Evolutionary conservation across 2,888 invertebrate genomes (phyloP).

Genomic region (Listrodromus nycthemerus): DNA sequence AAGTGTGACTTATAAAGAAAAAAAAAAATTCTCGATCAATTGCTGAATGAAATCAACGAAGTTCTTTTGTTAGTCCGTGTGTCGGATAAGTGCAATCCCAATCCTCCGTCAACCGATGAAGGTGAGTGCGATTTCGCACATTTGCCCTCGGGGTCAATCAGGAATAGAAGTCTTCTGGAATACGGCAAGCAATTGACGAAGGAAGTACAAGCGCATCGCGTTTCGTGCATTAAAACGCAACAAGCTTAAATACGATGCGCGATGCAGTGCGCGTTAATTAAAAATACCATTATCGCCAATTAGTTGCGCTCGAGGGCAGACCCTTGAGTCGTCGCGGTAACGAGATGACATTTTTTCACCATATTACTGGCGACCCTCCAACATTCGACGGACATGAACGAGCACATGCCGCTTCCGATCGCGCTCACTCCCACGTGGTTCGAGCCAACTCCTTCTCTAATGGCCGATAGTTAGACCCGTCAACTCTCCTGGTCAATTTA

Average conservation of each 20-base stretch:
- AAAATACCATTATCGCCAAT: slow-evolving; percentile 48
- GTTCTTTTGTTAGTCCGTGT: neutral
- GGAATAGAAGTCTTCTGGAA: slow-evolving; percentile 45
- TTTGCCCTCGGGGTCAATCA: slow-evolving; percentile 43
- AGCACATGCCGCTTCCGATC: slow-evolving; percentile 5
- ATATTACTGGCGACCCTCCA: neutral
- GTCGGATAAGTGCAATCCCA: no score
- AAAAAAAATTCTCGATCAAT: no score
- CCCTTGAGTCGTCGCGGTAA: slow-evolving; percentile 26
- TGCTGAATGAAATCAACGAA: neutral
- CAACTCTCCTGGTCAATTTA: slow-evolving; percentile 51
- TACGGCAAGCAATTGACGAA: slow-evolving; percentile 56
- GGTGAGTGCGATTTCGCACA: slow-evolving; percentile 13
- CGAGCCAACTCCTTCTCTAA: slow-evolving; percentile 30
- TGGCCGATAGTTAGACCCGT: slow-evolving; percentile 23
- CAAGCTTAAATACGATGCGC: slow-evolving; percentile 6
- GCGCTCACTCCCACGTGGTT: slow-evolving; percentile 20
- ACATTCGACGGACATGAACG: neutral
- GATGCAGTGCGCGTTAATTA: slow-evolving; percentile 41
- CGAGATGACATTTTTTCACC: slow-evolving; percentile 22
- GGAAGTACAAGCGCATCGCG: slow-evolving; percentile 54
- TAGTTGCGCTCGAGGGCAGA: slow-evolving; percentile 18
- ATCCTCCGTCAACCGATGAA: neutral
- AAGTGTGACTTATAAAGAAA: no score
- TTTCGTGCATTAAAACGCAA: slow-evolving; percentile 33